A percentile compares a stretch with the other conserved stretches of the same genome.
phyloP scores from a whole-genome alignment of 1,140 invertebrate species.

The Pseudoatta argentina region DNA sequence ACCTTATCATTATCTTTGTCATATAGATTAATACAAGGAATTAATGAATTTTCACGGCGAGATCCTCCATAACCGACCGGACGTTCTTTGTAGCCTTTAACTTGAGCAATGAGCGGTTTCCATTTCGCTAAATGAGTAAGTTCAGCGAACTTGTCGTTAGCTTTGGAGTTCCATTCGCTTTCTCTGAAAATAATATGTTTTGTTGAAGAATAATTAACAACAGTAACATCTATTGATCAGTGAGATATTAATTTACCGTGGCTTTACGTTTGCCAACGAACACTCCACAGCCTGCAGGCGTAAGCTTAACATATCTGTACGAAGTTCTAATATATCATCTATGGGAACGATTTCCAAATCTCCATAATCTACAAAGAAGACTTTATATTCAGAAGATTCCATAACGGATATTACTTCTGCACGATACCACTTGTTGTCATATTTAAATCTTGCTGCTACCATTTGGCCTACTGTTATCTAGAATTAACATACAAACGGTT shows the following conservation, averaged over 20 bases:
- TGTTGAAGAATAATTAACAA: background rate
- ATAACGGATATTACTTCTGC: slow-evolving; percentile 83
- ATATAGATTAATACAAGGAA: slow-evolving; percentile 78
- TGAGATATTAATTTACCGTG: slow-evolving; percentile 82
- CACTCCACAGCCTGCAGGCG: slow-evolving; percentile 93
- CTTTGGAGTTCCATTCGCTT: slow-evolving; percentile 88
- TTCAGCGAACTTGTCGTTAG: slow-evolving; percentile 91
- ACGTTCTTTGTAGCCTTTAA: slow-evolving; percentile 89
- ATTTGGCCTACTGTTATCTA: slow-evolving; percentile 90
- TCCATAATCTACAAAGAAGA: slow-evolving; percentile 94
- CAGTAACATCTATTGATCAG: background rate
- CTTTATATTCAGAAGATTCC: slow-evolving; percentile 86
- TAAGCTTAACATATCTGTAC: slow-evolving; percentile 91
- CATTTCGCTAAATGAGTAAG: slow-evolving; percentile 89
- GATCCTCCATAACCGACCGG: slow-evolving; percentile 36
- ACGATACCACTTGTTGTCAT: slow-evolving; percentile 92
- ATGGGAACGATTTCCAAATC: slow-evolving; percentile 89
- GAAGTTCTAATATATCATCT: slow-evolving; percentile 89
- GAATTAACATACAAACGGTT: slow-evolving; percentile 42
- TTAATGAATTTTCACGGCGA: slow-evolving; percentile 72
- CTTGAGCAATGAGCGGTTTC: slow-evolving; percentile 89
- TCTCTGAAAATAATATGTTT: slow-evolving; percentile 72
- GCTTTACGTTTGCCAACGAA: slow-evolving; percentile 90
- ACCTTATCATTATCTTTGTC: slow-evolving; percentile 74
- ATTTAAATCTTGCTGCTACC: slow-evolving; percentile 92